Base-by-base conservation (phyloP, 2,888 invertebrate genomes). In the Maniola hyperantus region DNA sequence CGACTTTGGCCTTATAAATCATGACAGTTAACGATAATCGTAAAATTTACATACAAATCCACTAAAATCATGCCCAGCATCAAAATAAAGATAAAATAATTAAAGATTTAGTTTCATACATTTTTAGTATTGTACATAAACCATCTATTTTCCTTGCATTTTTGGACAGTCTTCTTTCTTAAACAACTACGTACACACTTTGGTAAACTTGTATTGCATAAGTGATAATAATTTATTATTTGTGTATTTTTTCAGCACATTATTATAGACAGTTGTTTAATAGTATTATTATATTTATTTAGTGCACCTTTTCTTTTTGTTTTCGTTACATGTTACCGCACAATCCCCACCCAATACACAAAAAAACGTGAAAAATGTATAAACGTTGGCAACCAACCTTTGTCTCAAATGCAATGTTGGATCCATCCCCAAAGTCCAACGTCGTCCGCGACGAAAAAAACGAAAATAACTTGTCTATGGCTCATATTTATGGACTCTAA, bases 401-500 rank as follows among this genome's bases (percentile, higher is more conserved):
- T 82, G 79, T 83, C 83, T 82, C 82, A 72, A 57, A 85, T 83
- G 91, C 88, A 88, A 82, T 80, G 80, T 86, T 87, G 85, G 86
- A 84, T 87, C 88, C 88, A 83, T 83, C 82, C 84, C 83, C 90
- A 91, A 92, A 91, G 92, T 88, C 86, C 88, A 88, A 88, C 92
- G 91, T 87, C 92, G 91, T 76, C 87, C 91, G 87, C 92, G 92
- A 83, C 92, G 92, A 81, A 92, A 92, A 92, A 92, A 92, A 91
- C 92, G 92, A 77, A 91, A 92, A 92, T 91, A 87, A 89, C 74
- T 70, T 69, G 62, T 73, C 70, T 70, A 65, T 74, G 71, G 59
- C 34, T 72, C 73, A 57, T 20, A 67, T 80, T 34, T 60, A 80
- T 81, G 83, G 79, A 83, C 80, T 74, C 66, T 81, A 78, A 75